Base-by-base conservation (phyloP, 2,888 invertebrate genomes). In the Drosophila silvestris region DNA sequence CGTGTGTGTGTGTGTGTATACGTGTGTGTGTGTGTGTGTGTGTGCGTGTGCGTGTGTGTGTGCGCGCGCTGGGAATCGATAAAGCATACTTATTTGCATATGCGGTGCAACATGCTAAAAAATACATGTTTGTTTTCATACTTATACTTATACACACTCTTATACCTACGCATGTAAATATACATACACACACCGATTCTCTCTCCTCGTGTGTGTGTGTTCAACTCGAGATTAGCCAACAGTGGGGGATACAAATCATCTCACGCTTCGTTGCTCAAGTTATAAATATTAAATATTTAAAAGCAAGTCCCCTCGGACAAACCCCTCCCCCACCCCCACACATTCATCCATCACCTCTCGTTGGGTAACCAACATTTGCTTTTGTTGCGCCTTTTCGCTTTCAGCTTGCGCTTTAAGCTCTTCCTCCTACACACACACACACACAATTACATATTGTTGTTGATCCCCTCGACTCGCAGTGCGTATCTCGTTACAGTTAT, bases 51-150 rank as follows among this genome's bases (percentile, higher is more conserved):
- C 0, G 26, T 64, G 32, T 65, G 50, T 60, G 35, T 64, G 53
- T 60, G 47, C 37, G 57, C 70, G 65, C 44, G 33, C 60, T 53
- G 66, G 68, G 83, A 90, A 85, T 85, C 85, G 85, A 85, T 85
- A 90, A 85, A 90, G 85, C 85, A 85, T 85, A 89, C 90, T 90
- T 85, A 90, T 85, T 85, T 88, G 86, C 89, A 78, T 89, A 85
- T 86, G 85, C 90, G 89, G 78, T 85, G 85, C 85, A 85, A 81
- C 90, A 89, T 85, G 90, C 81, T 90, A 88, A 83, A 85, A 90
- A 90, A 72, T 64, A 58, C 68, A 68, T 63, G 30, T 77, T 30
- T 59, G 58, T 60, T 52, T 59, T 51, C 28, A 58, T 79, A 47
- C 33, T 32, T 53, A 61, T 79, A 47, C 33, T 32, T 53, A 52